Evolutionary conservation across 2,888 invertebrate species (phyloP).

Genomic region (Pinctada fucata): DNA sequence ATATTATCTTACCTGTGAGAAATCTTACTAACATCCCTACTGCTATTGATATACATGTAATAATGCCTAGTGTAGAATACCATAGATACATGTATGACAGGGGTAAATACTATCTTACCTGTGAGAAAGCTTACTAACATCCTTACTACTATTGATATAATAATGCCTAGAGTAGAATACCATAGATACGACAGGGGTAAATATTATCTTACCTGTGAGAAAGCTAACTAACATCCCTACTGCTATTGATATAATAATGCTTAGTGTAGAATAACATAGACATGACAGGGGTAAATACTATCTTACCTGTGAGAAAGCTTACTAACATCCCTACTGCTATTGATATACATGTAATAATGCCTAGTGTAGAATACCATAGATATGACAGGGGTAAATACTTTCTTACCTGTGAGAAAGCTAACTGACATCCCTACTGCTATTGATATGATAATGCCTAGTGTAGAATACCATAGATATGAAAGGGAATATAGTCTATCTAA

Average conservation of each 20-base stretch:
- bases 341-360: too few species aligned
- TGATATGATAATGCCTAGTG: constrained; percentile 50
- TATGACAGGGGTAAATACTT: too few species aligned
- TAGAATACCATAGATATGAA: constrained; percentile 60
- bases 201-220: constrained; percentile 53
- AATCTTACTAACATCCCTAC: constrained; percentile 52
- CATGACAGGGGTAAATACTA: constrained; percentile 57
- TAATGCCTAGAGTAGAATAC: too few species aligned
- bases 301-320: too few species aligned
- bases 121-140: too few species aligned
- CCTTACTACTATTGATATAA: too few species aligned
- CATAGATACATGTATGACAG: too few species aligned
- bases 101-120: too few species aligned
- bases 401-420: constrained; percentile 54
- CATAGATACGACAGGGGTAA: too few species aligned
- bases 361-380: too few species aligned
- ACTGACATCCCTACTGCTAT: constrained; percentile 46
- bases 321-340: too few species aligned
- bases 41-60: constrained; percentile 39
- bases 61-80: constrained; percentile 55
- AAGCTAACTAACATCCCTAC: constrained; percentile 52
- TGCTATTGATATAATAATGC: constrained; percentile 43
- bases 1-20: constrained; percentile 53
- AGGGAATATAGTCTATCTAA: constrained; percentile 47
- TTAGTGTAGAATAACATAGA: constrained; percentile 57